phyloP scores from a whole-genome alignment of 2,797 vertebrate genomes.

The Melanotaenia parkinsoni region DNA sequence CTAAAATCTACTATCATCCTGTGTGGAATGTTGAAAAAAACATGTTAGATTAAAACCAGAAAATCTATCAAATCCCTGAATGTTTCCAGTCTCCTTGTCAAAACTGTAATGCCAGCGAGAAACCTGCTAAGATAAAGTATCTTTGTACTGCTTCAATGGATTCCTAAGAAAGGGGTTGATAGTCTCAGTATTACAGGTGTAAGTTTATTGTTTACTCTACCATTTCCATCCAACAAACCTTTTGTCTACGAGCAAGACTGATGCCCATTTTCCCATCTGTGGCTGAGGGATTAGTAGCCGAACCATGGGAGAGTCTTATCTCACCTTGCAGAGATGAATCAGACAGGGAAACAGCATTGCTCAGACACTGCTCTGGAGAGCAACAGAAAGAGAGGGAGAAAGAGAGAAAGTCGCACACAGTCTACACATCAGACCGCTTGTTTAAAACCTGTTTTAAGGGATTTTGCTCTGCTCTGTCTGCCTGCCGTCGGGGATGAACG shows the following conservation, averaged over 20 bases:
- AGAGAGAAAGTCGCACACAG: constrained; percentile 58
- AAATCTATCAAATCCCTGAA: constrained; percentile 27
- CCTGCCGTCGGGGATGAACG: constrained; percentile 56
- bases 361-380: constrained; percentile 47
- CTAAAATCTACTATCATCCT: background rate
- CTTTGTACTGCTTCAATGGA: constrained; percentile 33
- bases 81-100: constrained; percentile 5
- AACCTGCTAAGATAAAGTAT: constrained; percentile 40
- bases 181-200: constrained; percentile 24
- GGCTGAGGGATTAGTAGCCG: constrained; percentile 74
- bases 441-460: constrained; percentile 70
- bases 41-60: constrained; percentile 6
- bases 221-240: constrained; percentile 44
- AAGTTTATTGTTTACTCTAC: constrained; percentile 39
- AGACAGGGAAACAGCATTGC: constrained; percentile 65
- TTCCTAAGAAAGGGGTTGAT: constrained; percentile 32
- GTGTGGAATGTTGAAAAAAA: constrained; percentile 1
- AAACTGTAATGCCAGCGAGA: constrained; percentile 21
- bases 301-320: constrained; percentile 75
- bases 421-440: constrained; percentile 64
- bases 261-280: constrained; percentile 62
- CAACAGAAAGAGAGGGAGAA: constrained; percentile 25
- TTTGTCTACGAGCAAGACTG: constrained; percentile 50
- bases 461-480: constrained; percentile 58
- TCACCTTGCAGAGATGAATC: constrained; percentile 80